Percentiles rank a stretch among this genome's conserved stretches.
Conservation (phyloP, 2,888 invertebrate species). For the Netelia melanura region DNA sequence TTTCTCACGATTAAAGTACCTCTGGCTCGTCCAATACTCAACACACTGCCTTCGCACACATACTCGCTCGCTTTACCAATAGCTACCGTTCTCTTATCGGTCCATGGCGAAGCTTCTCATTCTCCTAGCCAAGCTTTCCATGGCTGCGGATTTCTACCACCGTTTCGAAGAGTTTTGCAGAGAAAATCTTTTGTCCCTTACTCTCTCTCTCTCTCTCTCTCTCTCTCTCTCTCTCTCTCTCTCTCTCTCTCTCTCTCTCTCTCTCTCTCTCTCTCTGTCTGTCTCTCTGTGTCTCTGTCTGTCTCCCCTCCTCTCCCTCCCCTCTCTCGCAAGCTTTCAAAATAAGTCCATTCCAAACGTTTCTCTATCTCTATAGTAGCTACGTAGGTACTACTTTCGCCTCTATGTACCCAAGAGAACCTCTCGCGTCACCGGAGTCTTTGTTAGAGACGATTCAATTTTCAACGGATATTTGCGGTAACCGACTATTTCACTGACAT, state of each 20-base stretch:
- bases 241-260: background rate
- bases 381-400: background rate
- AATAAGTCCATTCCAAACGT: background rate
- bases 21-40: conserved; percentile 24
- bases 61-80: conserved; percentile 61
- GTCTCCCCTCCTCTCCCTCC: too few relatives aligned
- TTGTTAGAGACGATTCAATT: conserved; percentile 47
- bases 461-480: conserved; percentile 38
- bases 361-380: background rate
- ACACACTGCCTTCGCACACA: conserved; percentile 41
- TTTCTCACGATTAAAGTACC: conserved; percentile 66
- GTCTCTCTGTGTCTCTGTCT: conserved; percentile 1
- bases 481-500: conserved; percentile 31
- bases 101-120: conserved; percentile 45
- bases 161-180: conserved; percentile 38
- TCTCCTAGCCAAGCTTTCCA: conserved; percentile 36
- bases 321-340: background rate
- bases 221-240: background rate
- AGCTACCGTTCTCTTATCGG: conserved; percentile 58
- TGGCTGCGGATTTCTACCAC: conserved; percentile 23
- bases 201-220: background rate
- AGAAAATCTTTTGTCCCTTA: conserved; percentile 22
- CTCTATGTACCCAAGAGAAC: conserved; percentile 22
- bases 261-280: background rate
- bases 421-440: conserved; percentile 35